phyloP scores from a whole-genome alignment of 2,113 vertebrate species.

The Ictalurus furcatus region DNA sequence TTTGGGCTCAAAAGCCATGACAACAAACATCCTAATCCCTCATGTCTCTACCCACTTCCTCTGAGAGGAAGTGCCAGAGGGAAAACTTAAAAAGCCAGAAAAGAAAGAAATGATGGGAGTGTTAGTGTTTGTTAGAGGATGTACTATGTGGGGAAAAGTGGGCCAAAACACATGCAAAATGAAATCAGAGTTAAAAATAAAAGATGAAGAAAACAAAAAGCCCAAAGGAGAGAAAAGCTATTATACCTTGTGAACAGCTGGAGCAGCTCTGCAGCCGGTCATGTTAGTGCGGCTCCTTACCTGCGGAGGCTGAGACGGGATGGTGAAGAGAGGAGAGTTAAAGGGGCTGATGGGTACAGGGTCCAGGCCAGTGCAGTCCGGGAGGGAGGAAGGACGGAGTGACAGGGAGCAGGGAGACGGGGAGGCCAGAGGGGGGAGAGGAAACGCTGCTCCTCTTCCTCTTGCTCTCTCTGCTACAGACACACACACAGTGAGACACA shows the following conservation, averaged over 20 bases:
- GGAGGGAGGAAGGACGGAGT: slow-evolving; percentile 71
- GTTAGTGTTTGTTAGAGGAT: slow-evolving; percentile 11
- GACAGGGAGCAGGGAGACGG: slow-evolving; percentile 77
- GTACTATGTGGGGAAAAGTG: slow-evolving; percentile 17
- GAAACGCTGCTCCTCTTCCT: slow-evolving; percentile 66
- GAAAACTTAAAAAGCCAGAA: slow-evolving; percentile 62
- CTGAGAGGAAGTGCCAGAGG: slow-evolving; percentile 56
- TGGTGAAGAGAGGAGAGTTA: slow-evolving; percentile 77
- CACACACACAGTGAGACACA: slow-evolving; percentile 53
- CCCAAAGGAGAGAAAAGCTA: slow-evolving; percentile 35
- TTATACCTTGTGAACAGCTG: slow-evolving; percentile 34
- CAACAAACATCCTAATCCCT: slow-evolving; percentile 60
- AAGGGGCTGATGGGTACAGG: slow-evolving; percentile 67
- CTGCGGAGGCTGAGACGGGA: slow-evolving; percentile 68
- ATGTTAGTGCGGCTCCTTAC: slow-evolving; percentile 65
- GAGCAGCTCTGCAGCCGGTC: slow-evolving; percentile 50
- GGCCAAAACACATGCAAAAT: not conserved
- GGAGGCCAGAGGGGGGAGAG: slow-evolving; percentile 77
- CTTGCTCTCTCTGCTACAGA: slow-evolving; percentile 66
- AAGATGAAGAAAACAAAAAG: not conserved
- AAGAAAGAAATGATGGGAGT: slow-evolving; percentile 45
- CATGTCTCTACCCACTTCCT: slow-evolving; percentile 52
- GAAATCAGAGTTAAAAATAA: not conserved
- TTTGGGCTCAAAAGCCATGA: slow-evolving; percentile 58
- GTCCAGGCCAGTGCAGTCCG: slow-evolving; percentile 73